Conservation (phyloP, 1,140 invertebrate genomes). For the Hesperophylax magnus region DNA sequence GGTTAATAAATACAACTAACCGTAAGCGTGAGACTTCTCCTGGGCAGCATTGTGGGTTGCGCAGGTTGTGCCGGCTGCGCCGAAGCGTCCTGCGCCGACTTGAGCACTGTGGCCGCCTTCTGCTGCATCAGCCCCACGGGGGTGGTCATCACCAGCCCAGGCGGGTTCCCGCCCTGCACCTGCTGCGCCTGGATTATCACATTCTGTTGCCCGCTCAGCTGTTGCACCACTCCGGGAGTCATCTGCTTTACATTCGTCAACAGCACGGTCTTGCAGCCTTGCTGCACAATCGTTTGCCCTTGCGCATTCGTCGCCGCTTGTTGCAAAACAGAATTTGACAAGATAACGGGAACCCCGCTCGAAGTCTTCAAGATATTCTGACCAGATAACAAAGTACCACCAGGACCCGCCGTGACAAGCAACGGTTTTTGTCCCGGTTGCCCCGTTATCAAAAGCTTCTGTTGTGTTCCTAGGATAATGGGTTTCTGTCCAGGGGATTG, state of each 20-base stretch:
- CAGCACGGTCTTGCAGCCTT: constrained; percentile 65
- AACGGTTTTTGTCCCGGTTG: constrained; percentile 64
- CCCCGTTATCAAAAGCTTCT: constrained; percentile 63
- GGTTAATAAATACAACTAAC: constrained; percentile 69
- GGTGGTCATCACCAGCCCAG: constrained; percentile 6
- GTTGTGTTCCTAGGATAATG: constrained; percentile 64
- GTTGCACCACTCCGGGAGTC: constrained; percentile 36
- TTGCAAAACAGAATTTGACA: constrained; percentile 57
- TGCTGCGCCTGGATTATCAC: constrained; percentile 54
- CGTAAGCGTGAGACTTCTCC: constrained; percentile 85
- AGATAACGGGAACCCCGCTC: constrained; percentile 60
- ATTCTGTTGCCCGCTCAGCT: constrained; percentile 32
- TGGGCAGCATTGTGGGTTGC: constrained; percentile 68
- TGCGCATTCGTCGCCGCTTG: constrained; percentile 47
- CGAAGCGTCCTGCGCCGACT: constrained; percentile 43
- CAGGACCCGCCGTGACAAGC: constrained; percentile 61
- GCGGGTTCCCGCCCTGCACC: constrained; percentile 12
- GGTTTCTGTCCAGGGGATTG: constrained; percentile 64
- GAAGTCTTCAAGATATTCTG: constrained; percentile 65
- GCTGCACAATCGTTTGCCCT: constrained; percentile 58
- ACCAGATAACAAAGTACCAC: constrained; percentile 50
- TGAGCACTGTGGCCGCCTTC: constrained; percentile 38
- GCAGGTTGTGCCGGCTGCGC: constrained; percentile 63
- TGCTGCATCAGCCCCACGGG: constrained; percentile 42
- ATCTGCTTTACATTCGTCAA: constrained; percentile 68